Conservation (phyloP, 2,113 vertebrate genomes). For the Danionella cerebrum region DNA sequence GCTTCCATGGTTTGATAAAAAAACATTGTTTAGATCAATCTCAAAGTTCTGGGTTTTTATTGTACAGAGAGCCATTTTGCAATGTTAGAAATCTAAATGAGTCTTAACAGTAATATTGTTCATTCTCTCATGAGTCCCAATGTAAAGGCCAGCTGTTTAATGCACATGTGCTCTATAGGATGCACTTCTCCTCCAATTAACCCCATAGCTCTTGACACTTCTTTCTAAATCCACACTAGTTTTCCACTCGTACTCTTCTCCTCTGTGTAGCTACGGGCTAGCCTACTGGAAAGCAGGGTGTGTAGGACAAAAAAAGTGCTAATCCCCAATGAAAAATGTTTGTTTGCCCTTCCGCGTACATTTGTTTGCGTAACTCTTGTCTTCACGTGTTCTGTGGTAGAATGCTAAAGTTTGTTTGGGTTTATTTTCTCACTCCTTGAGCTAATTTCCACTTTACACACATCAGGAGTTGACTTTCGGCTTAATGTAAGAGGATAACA, state of each 20-base stretch:
- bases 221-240: slow-evolving; percentile 91
- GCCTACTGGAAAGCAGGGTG: slow-evolving; percentile 90
- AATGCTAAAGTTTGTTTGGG: slow-evolving; percentile 45
- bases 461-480: slow-evolving; percentile 15
- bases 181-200: slow-evolving; percentile 95
- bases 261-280: slow-evolving; percentile 53
- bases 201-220: slow-evolving; percentile 84
- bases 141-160: slow-evolving; percentile 86
- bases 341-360: too few species aligned
- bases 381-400: background rate
- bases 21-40: too few species aligned
- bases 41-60: too few species aligned
- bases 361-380: background rate
- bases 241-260: slow-evolving; percentile 48
- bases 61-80: too few species aligned
- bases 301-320: slow-evolving; percentile 75
- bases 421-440: slow-evolving; percentile 48
- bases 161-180: slow-evolving; percentile 83
- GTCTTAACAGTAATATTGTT: slow-evolving; percentile 59
- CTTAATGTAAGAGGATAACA: background rate
- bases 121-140: slow-evolving; percentile 57
- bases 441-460: slow-evolving; percentile 45
- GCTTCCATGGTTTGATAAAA: background rate
- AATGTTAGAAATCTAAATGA: too few species aligned
- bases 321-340: slow-evolving; percentile 97